Conservation (phyloP, 2,797 vertebrate genomes). For the Antrozous pallidus region DNA sequence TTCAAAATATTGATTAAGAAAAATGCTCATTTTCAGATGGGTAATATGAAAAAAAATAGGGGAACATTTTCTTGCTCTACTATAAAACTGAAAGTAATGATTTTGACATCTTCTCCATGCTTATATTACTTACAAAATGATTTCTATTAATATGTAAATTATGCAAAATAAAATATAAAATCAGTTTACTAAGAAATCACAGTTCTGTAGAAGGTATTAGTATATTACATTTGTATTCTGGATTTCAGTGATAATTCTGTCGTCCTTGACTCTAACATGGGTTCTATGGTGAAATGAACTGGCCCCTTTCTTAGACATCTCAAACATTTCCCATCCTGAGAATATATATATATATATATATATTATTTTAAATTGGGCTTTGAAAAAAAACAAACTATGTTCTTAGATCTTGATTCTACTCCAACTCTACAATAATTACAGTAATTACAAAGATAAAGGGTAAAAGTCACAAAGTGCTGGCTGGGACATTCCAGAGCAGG, state of each 20-base stretch:
- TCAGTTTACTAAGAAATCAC: not conserved
- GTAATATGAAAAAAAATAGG: not conserved
- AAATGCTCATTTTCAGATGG: not conserved
- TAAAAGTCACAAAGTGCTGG: constrained; percentile 81
- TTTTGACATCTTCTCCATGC: not conserved
- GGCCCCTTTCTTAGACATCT: not conserved
- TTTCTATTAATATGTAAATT: not conserved
- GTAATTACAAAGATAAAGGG: constrained; percentile 79
- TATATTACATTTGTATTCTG: not conserved
- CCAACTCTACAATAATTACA: constrained; percentile 76
- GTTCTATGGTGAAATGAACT: not conserved
- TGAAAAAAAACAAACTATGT: not conserved
- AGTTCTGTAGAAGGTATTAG: not conserved
- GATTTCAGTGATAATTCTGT: not conserved
- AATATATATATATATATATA: not conserved
- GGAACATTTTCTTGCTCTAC: not conserved
- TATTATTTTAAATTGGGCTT: not conserved
- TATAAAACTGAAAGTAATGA: constrained; percentile 23
- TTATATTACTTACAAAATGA: constrained; percentile 21
- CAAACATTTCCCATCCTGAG: not conserved
- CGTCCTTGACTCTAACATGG: not conserved
- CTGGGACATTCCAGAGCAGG: constrained; percentile 82
- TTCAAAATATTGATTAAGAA: constrained; percentile 40
- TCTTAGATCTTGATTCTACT: constrained; percentile 62
- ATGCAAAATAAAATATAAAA: constrained; percentile 23